These are phyloP conservation scores for Trachymyrmex septentrionalis DNA, from an alignment of 1,140 invertebrate species.

Conservation along the genomic window DNA sequence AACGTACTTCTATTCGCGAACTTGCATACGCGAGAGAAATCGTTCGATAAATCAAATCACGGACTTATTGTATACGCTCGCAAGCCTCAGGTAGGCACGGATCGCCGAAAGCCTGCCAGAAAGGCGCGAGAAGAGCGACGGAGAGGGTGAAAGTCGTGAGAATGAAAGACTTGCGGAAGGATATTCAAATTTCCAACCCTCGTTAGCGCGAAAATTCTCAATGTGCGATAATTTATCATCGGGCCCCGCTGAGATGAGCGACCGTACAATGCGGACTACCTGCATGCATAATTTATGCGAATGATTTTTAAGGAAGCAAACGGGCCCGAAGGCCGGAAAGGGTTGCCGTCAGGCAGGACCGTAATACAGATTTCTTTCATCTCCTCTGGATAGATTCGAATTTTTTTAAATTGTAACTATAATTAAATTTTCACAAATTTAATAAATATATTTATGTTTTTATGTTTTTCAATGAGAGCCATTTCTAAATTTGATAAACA, in stretches of 20 bases:
- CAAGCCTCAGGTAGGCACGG: constrained; percentile 79
- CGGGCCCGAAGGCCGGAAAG: constrained; percentile 70
- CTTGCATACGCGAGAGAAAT: constrained; percentile 76
- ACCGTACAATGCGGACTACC: constrained; percentile 80
- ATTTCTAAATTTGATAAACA: neutral
- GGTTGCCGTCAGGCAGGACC: constrained; percentile 68
- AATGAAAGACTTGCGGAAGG: constrained; percentile 82
- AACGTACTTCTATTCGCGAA: constrained; percentile 45
- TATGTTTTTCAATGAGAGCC: neutral
- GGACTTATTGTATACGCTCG: constrained; percentile 80
- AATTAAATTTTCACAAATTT: neutral
- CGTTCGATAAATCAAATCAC: constrained; percentile 85
- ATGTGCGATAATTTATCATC: constrained; percentile 85
- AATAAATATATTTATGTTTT: neutral
- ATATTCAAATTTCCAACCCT: constrained; percentile 86
- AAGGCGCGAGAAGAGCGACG: constrained; percentile 62
- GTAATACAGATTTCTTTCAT: constrained; percentile 33
- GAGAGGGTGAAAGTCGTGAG: constrained; percentile 79
- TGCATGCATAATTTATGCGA: constrained; percentile 81
- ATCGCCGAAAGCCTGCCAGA: constrained; percentile 55
- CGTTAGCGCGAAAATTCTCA: constrained; percentile 82
- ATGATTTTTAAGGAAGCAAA: constrained; percentile 77
- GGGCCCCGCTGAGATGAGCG: constrained; percentile 81
- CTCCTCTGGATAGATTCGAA: neutral
- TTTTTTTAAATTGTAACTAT: neutral